These are phyloP conservation scores for Toxostoma redivivum DNA, from an alignment of 2,113 vertebrate species.

Conservation along the genomic window DNA sequence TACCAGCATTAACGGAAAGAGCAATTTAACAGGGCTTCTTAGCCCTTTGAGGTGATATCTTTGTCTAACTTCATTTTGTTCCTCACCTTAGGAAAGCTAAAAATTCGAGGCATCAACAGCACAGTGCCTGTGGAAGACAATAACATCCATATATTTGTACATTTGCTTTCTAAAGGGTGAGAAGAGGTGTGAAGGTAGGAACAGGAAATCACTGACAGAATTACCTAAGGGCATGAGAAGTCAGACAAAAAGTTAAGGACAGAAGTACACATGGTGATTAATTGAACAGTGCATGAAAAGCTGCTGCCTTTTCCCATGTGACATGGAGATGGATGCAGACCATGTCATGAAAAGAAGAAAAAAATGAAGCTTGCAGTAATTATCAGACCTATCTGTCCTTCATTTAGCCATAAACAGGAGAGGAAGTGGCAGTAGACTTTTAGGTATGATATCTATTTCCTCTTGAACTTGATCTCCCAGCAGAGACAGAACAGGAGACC, in stretches of 20 bases:
- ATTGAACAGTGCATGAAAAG: neutral
- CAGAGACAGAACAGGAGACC: neutral
- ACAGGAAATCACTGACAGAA: neutral
- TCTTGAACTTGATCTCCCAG: neutral
- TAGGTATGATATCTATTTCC: neutral
- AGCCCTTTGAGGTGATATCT: neutral
- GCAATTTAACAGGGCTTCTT: neutral
- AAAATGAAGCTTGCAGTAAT: neutral
- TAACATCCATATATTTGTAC: neutral
- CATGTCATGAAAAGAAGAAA: neutral
- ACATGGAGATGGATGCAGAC: neutral
- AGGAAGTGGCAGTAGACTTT: neutral
- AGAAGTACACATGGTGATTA: neutral
- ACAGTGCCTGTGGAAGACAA: neutral
- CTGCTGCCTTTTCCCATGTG: neutral
- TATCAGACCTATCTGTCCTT: neutral
- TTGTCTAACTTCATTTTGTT: neutral
- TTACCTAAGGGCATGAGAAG: neutral
- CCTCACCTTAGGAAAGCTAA: neutral
- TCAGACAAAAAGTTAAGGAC: neutral
- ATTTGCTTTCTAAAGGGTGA: neutral
- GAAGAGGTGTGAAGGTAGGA: neutral
- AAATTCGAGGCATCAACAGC: neutral
- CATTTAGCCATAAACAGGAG: neutral
- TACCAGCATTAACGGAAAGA: neutral